Base-by-base conservation (phyloP, 2,888 invertebrate species). In the Andrena fulva region DNA sequence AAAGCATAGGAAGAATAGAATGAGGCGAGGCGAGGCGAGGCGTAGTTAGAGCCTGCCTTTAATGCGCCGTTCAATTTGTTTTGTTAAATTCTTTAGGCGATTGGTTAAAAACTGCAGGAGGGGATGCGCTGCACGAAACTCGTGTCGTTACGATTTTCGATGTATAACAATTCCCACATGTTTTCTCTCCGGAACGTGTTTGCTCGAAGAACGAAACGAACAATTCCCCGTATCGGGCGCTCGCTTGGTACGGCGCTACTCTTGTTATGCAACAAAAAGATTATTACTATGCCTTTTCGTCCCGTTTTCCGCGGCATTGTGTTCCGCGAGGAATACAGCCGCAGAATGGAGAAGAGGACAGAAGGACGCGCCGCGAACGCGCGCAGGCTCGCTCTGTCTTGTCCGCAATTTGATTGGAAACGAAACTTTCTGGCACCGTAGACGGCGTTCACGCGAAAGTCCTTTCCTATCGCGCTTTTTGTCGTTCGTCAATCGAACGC, bases 251-350 rank as follows among this genome's bases (percentile, higher is more conserved):
- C 84, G 80, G 80, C 75, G 77, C 33, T 78, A 72, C 70, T 80
- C 74, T 85, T 67, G 86, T 85, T 86, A 86, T 83, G 86, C 80
- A 86, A 86, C 80, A 20, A 66, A 77, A 52, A 82, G 85, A 85
- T 85, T 42, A 42, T 42, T 85, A 80, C 78, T 67, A 67, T 78
- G 69, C 64, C 67, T 79, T 82, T 80, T 85, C 69, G 75, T 75
- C 69, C 76, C 54, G 83, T 66, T 80, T 73, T 67, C 66, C 75
- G 70, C 33, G 71, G 73, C 60, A 62, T 71, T 76, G 69, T 77
- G 73, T 70, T 74, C 71, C 56, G 66, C 12, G 7, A 29, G 27
- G 59, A 2, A 12, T 4, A 12, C n/a, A 33, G 12, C 6, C 16
- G 31, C 2, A n/a, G n/a, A 20, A 2, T 3, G 16, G 6, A 4